phyloP scores from a whole-genome alignment of 1,140 invertebrate species.

The Brachionus koreanus region DNA sequence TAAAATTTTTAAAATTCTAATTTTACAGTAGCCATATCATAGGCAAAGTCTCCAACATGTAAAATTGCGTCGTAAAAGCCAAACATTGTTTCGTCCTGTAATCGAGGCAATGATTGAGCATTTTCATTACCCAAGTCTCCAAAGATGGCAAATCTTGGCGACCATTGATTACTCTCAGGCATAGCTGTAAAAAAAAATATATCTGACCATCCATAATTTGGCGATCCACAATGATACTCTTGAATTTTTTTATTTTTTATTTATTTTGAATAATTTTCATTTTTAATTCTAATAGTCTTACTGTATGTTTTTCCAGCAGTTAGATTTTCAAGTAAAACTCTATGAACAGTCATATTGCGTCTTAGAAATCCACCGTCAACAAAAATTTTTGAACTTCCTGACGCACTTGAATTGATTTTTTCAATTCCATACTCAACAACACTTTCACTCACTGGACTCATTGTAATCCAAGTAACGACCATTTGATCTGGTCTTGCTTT shows the following conservation, averaged over 20 bases:
- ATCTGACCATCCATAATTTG: constrained; percentile 70
- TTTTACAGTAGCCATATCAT: constrained; percentile 75
- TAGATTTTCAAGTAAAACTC: constrained; percentile 65
- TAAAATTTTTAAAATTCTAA: neutral
- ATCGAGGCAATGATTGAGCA: constrained; percentile 70
- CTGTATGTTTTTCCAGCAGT: constrained; percentile 65
- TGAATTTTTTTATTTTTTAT: too few relatives aligned
- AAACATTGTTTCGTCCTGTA: constrained; percentile 75
- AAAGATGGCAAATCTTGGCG: constrained; percentile 74
- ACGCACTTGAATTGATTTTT: constrained; percentile 56
- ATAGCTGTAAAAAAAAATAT: constrained; percentile 70
- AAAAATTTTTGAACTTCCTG: constrained; percentile 67
- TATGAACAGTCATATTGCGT: constrained; percentile 74
- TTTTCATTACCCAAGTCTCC: constrained; percentile 88
- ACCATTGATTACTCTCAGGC: constrained; percentile 67
- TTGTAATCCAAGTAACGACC: constrained; percentile 83
- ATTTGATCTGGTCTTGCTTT: constrained; percentile 56
- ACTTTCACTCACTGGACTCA: constrained; percentile 67
- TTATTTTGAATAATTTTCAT: too few relatives aligned
- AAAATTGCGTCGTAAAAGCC: constrained; percentile 78
- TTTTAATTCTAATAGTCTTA: too few relatives aligned
- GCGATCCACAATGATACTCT: constrained; percentile 73
- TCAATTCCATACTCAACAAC: constrained; percentile 72
- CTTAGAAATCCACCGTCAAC: constrained; percentile 70
- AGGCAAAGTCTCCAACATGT: constrained; percentile 86